These are phyloP conservation scores for Hydrozoanthus tunicans DNA, from an alignment of 64 coral and sea anemone species.

Conservation along the genomic window DNA sequence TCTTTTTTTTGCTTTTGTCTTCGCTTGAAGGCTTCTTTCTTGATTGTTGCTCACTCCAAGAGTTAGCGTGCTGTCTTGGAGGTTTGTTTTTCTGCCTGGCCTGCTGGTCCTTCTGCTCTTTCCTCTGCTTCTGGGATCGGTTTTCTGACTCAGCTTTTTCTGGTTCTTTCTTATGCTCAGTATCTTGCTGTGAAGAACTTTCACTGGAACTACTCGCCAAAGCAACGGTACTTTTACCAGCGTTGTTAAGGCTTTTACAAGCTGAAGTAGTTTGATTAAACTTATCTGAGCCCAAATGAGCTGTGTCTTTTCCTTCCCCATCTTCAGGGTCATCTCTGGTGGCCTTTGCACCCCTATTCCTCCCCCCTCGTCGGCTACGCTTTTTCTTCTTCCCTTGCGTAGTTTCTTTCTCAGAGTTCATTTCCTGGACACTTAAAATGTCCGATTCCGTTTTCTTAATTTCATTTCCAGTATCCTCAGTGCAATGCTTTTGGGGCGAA, in stretches of 20 bases:
- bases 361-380: constrained; percentile 5
- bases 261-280: background rate
- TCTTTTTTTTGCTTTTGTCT: background rate
- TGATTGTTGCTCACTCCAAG: constrained; percentile 26
- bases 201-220: background rate
- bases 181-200: background rate
- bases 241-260: background rate
- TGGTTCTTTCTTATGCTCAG: background rate
- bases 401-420: background rate
- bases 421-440: background rate
- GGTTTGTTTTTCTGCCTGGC: background rate
- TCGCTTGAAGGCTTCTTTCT: background rate
- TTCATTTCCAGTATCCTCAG: background rate
- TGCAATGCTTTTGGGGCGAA: background rate
- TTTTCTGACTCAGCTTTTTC: background rate
- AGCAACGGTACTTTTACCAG: background rate
- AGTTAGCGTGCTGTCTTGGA: constrained; percentile 33
- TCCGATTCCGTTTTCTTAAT: background rate
- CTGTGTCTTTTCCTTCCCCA: background rate
- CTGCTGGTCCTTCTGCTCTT: background rate
- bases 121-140: background rate
- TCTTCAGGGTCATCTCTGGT: background rate
- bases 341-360: background rate
- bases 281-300: background rate
- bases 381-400: constrained; percentile 37